Evolutionary conservation across 2,888 invertebrate genomes (phyloP).

Genomic region (Cantharis rufa): DNA sequence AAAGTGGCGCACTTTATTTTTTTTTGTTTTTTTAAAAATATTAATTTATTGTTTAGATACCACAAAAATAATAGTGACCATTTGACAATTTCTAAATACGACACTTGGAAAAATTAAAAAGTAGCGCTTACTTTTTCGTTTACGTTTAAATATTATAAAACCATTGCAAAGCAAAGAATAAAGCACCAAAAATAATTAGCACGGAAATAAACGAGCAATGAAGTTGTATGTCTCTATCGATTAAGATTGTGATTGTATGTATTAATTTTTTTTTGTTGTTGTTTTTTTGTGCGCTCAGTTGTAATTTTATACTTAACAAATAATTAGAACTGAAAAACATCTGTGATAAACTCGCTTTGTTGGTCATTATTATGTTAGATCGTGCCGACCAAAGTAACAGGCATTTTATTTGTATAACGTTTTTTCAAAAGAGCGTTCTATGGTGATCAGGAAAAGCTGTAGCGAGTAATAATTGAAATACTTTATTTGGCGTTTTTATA

Average conservation of each 20-base stretch:
- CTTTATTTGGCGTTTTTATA: not conserved
- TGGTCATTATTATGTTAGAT: slow-evolving; percentile 36
- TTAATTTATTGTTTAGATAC: too few species aligned
- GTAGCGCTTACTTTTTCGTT: not conserved
- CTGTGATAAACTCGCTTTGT: slow-evolving; percentile 54
- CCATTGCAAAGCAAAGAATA: not conserved
- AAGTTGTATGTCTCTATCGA: not conserved
- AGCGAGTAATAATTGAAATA: slow-evolving; percentile 23
- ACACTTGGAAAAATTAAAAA: not conserved
- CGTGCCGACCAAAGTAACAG: not conserved
- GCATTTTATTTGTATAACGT: not conserved
- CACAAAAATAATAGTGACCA: not conserved
- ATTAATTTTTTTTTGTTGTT: not conserved
- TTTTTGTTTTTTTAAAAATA: not conserved
- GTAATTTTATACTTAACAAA: slow-evolving; percentile 40
- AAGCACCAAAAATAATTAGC: not conserved
- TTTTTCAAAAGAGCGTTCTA: not conserved
- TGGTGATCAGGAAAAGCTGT: not conserved
- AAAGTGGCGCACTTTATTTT: not conserved
- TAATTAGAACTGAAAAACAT: slow-evolving; percentile 55
- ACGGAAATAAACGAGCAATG: not conserved
- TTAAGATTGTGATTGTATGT: not conserved
- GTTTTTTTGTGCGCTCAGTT: not conserved
- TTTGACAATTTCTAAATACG: not conserved
- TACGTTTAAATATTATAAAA: not conserved